Base-by-base conservation (phyloP, 2,888 invertebrate genomes). In the Eupsilia transversa region DNA sequence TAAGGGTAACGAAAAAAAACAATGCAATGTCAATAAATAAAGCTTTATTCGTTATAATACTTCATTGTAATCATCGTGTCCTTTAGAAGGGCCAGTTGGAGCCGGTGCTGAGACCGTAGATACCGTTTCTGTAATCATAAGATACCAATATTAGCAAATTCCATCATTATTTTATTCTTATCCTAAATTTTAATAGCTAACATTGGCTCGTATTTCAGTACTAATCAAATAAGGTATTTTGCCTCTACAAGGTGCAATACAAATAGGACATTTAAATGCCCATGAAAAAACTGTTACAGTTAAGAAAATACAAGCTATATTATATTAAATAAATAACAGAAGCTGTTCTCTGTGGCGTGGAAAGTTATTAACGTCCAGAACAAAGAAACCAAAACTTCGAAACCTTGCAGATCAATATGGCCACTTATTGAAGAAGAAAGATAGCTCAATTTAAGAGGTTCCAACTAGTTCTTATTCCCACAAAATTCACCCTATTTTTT, bases 121-220 rank as follows among this genome's bases (percentile, higher is more conserved):
- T 77, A 43, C 77, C 77, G 35, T 80, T 80, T 80, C 77, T 77
- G 80, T 23, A 74, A 77, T 12, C 3, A 63, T 43, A 38, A 80
- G 12, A 74, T 6, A 49, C 0, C 0, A 57, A 49, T 35, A 60
- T 72, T 52, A 61, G n/a, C n/a, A 17, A 38, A 38, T 23, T 23
- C 4, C 3, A 14, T 35, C 7, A 23, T 14, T 7, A n/a, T 30
- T 30, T 14, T 43, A 4, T 10, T 14, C 12, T 20, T 30, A 17
- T 12, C 1, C 12, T 3, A 23, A 35, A 72, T 41, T 17, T 9
- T 30, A 10, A 9, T 41, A 10, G 9, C 9, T 9, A 17, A 52
- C 12, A 5, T 52, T 0, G 20, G 20, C 1, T n/a, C 14, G 20
- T 27, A 14, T 69, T 41, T 67, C 2, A 30, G 30, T 23, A 30